phyloP scores from a whole-genome alignment of 2,113 vertebrate species.

The Chloroceryle aenea region DNA sequence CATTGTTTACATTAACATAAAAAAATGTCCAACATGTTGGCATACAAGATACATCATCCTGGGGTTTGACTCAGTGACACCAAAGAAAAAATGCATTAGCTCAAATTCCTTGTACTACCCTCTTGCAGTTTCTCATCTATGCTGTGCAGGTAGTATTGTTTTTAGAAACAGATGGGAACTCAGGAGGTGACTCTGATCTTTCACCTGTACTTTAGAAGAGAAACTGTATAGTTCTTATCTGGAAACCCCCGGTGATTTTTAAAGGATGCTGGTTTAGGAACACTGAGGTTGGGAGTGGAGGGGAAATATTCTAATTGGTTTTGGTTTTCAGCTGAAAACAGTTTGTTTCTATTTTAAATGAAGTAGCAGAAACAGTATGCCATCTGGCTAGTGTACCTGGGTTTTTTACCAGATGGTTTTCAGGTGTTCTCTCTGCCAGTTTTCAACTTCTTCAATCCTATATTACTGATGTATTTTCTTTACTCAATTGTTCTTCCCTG shows the following conservation, averaged over 20 bases:
- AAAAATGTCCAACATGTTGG: background rate
- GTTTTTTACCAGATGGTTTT: constrained; percentile 25
- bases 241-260: constrained; percentile 36
- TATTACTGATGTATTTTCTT: background rate
- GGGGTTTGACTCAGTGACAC: background rate
- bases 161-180: constrained; percentile 46
- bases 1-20: background rate
- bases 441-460: background rate
- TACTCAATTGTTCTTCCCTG: background rate
- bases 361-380: constrained; percentile 54
- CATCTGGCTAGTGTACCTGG: constrained; percentile 57
- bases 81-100: background rate
- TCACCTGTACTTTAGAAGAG: constrained; percentile 4
- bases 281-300: background rate
- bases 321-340: constrained; percentile 46
- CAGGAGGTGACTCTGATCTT: constrained; percentile 18
- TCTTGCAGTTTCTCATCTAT: background rate
- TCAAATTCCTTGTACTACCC: background rate
- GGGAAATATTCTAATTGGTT: constrained; percentile 46
- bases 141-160: background rate
- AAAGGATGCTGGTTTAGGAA: background rate
- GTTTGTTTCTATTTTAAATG: constrained; percentile 54
- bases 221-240: background rate
- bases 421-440: background rate
- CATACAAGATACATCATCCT: background rate